Base-by-base conservation (phyloP, 2,797 vertebrate genomes). In the Coregonus sp. region DNA sequence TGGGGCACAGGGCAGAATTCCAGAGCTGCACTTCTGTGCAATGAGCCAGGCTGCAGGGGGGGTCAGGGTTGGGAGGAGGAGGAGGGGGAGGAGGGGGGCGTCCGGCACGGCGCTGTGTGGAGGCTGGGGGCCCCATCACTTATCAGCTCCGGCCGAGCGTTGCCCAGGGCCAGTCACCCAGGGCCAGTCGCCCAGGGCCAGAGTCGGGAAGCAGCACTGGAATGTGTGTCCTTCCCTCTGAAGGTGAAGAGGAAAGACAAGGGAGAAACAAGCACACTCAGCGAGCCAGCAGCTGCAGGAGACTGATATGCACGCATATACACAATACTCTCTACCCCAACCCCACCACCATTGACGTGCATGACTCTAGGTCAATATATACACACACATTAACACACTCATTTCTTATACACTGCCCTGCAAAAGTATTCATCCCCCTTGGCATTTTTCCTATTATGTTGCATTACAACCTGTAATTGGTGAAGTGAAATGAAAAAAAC, bases 151-250 rank as follows among this genome's bases (percentile, higher is more conserved):
- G 90, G 90, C 93, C 93, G 93, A 94, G 93, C 91, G 93, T 47
- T 9, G 6, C 40, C 40, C 40, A 47, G 7, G 40, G 2, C 40
- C 40, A 47, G 40, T 95, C 91, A 93, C 94, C 94, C 90, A 83
- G 92, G 93, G 93, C 94, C 91, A 92, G 92, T 95, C 91, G 94
- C 94, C 94, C 91, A 82, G 92, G 93, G 93, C 94, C 91, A 92
- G 92, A 94, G 92, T 91, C 85, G 92, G 92, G 92, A 94, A 94
- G 93, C 91, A 81, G 91, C 76, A 59, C 87, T 89, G 94, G 93
- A 95, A 94, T 94, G 93, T 85, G 89, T 91, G 93, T 94, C 94
- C 94, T 95, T 93, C 87, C 84, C 91, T 93, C 91, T 93, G 93
- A 94, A 95, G 94, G 93, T 95, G 94, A 94, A 92, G 92, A 90